Evolutionary conservation across 2,888 invertebrate genomes (phyloP), one percentile per base, ranked within the genome.

Genomic region (Melinaea marsaeus): DNA sequence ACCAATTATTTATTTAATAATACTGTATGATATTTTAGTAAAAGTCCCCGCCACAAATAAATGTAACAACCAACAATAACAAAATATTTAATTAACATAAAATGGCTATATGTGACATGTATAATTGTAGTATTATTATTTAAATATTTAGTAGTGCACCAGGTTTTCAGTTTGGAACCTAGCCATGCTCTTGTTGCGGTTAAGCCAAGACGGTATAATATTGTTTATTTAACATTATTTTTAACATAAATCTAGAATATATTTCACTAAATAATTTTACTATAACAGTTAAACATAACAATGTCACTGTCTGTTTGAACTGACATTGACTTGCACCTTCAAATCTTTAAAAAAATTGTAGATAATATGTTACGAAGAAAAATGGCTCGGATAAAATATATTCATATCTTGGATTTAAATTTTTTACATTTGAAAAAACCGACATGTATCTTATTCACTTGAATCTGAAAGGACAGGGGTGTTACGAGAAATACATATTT

Each of bases 401-500:
- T 51, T 51, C 51, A 32, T 32, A 32, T 51, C 32, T 5, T 1
- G 13, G 32, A 32, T 56, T 56, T 37, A 61, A 69, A 68, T 63
- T 63, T 22, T 60, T 60, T 61, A 63, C 61, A 66, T 63, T 56
- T 62, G 63, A 66, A 56, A 60, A 67, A 62, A 59, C 58, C 57
- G 55, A 66, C 76, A 83, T 80, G 78, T 79, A 81, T 81, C 76
- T 74, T 78, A 74, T 76, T 77, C 77, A 78, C 76, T 74, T 79
- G 77, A 75, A 75, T 70, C 71, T 72, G 74, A 75, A 71, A 74
- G 75, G 71, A 75, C 77, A 75, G 65, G 72, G 71, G 74, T 74
- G 76, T 79, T 82, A 85, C 85, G 82, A 85, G 84, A 83, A 85
- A 89, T 86, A 86, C 84, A 87, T 89, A 88, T 88, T 89, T 90